Percentiles rank a stretch among this genome's conserved stretches.
phyloP scores from a whole-genome alignment of 2,113 vertebrate genomes.

The Chinchilla lanigera region DNA sequence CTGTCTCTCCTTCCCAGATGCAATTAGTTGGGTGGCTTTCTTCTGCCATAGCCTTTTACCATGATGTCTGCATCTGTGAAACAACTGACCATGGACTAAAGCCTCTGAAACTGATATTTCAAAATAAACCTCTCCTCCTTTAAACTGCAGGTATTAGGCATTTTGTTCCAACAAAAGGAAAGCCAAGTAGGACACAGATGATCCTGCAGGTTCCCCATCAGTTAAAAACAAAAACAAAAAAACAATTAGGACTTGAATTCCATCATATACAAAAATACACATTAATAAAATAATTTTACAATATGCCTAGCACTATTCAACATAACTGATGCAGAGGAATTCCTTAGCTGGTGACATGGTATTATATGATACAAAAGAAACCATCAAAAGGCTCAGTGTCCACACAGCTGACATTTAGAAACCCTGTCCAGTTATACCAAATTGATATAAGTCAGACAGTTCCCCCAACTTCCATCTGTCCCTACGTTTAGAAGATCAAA shows the following conservation, averaged over 20 bases:
- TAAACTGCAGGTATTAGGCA: not conserved
- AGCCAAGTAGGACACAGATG: not conserved
- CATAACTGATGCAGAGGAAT: not conserved
- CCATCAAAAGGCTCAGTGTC: not conserved
- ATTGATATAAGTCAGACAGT: not conserved
- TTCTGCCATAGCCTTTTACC: not conserved
- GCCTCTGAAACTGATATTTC: not conserved
- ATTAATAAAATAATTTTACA: not conserved
- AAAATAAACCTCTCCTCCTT: not conserved
- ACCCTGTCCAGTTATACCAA: not conserved
- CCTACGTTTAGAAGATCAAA: slow-evolving; percentile 6
- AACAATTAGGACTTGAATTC: not conserved
- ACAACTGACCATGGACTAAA: not conserved
- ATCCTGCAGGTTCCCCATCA: not conserved
- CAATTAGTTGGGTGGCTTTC: not conserved
- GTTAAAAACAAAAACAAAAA: not conserved
- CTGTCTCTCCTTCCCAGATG: not conserved
- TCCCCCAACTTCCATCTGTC: slow-evolving; percentile 19
- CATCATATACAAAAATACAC: not conserved
- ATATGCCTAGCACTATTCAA: not conserved
- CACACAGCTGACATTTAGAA: not conserved
- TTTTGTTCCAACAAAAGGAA: not conserved
- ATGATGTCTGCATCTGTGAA: not conserved
- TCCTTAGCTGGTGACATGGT: not conserved
- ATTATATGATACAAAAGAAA: slow-evolving; percentile 31